Conservation (phyloP, 2,113 vertebrate genomes). For the Sus scrofa region DNA sequence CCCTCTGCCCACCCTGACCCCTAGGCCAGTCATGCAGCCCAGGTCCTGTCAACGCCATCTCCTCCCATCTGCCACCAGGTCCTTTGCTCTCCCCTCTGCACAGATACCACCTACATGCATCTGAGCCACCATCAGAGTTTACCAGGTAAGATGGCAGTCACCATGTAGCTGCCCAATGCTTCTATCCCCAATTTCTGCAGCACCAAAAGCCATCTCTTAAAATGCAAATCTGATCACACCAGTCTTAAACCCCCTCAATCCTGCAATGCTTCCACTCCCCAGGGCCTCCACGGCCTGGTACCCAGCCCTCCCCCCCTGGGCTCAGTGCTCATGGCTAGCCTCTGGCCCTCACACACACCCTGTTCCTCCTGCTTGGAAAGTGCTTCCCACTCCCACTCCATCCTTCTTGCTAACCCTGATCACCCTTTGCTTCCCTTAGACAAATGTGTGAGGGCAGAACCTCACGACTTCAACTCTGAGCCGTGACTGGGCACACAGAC, state of each 20-base stretch:
- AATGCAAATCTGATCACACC: background rate
- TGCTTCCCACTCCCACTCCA: accelerated
- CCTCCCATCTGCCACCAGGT: background rate
- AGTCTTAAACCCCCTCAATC: too few relatives aligned
- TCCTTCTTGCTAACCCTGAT: background rate
- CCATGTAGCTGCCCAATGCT: background rate
- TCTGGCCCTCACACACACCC: background rate
- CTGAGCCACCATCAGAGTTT: background rate
- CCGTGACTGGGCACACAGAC: background rate
- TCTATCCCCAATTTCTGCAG: background rate
- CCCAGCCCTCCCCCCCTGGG: background rate
- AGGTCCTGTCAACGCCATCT: background rate
- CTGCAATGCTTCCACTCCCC: background rate
- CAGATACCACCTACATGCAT: accelerated
- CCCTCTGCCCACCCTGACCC: background rate
- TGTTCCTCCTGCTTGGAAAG: background rate
- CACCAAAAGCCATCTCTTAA: background rate
- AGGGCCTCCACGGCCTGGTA: accelerated
- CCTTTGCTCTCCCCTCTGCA: background rate
- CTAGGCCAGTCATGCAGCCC: background rate
- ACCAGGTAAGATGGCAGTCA: background rate
- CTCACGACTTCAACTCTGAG: background rate
- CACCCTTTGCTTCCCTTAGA: background rate
- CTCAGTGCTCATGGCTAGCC: background rate
- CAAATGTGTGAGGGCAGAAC: background rate